Conservation (phyloP, 1,140 invertebrate genomes). For the Drosophila pandora region DNA sequence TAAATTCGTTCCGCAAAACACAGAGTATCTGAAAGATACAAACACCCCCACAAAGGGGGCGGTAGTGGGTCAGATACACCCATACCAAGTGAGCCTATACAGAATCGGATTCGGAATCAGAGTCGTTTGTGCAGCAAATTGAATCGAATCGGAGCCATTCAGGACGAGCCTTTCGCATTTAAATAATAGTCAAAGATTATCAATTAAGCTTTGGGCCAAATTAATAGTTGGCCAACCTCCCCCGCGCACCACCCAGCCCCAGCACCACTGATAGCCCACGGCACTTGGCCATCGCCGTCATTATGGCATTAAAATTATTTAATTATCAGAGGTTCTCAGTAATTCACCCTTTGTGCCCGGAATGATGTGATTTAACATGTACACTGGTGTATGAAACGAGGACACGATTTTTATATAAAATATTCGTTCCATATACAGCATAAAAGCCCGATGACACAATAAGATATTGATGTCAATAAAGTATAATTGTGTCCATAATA, state of each 20-base stretch:
- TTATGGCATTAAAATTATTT: constrained; percentile 53
- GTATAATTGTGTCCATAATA: constrained; percentile 4
- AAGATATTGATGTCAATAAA: constrained; percentile 39
- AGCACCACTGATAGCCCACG: neutral
- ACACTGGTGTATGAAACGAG: neutral
- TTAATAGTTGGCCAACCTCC: constrained; percentile 60
- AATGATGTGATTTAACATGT: constrained; percentile 27
- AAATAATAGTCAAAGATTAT: constrained; percentile 82
- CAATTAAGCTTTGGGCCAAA: constrained; percentile 76
- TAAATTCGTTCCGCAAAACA: constrained; percentile 52
- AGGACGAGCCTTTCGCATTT: constrained; percentile 59
- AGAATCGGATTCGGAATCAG: constrained; percentile 29
- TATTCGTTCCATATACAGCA: neutral
- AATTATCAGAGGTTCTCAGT: constrained; percentile 40
- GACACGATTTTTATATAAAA: constrained; percentile 9
- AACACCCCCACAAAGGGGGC: neutral
- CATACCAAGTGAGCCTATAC: too few relatives aligned
- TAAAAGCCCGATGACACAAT: constrained; percentile 29
- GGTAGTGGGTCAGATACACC: neutral
- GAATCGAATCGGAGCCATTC: constrained; percentile 60
- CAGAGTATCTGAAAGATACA: constrained; percentile 12
- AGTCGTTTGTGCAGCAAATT: constrained; percentile 72
- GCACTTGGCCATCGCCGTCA: constrained; percentile 12
- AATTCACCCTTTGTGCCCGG: constrained; percentile 34
- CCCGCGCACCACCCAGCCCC: neutral